Evolutionary conservation across 2,888 invertebrate species (phyloP), one percentile per base, ranked within the genome.

Genomic region (Leuctra nigra): DNA sequence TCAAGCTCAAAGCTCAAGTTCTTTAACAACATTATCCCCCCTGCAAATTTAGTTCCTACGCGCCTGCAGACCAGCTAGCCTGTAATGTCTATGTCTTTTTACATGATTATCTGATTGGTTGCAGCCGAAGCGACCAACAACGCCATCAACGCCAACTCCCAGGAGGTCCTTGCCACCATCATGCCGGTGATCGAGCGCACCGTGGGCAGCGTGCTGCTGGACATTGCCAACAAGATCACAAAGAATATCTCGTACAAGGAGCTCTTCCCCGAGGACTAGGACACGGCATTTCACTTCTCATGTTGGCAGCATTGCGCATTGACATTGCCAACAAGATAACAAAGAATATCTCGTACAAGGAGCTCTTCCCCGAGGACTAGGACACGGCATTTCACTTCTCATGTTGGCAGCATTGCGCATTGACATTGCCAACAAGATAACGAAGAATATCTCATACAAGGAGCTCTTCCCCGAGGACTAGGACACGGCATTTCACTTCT

Each of bases 121-220:
- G 47, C 64, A 73, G 74, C 71, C 59, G 69, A 71, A 13, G 72
- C 78, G n/a, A 69, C 80, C 0, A 83, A 83, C 65, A 69, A 72
- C 39, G 78, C 79, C 0, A 77, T 84, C 47, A 80, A 83, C 65
- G 74, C 77, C 63, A 84, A 84, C 65, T 76, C 80, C 60, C 74
- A 73, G 0, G 77, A 80, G 36, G 78, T 84, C 65, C 66, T 81
- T 7, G 70, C 69, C 25, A 73, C 78, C 1, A 70, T 79, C 11
- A 76, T 77, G 63, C 83, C 84, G 0, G 71, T 77, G 54, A 68
- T 83, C 1, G 80, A 83, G 66, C 73, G 68, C 59, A 77, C 79
- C 0, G 73, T 79, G 0, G 69, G 77, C 0, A 72, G 71, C 2
- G 68, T 79, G 1, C 70, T 82, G 13, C 66, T 78, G 50, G 74